Base-by-base conservation (phyloP, 2,888 invertebrate species). In the Tinea semifulvella region DNA sequence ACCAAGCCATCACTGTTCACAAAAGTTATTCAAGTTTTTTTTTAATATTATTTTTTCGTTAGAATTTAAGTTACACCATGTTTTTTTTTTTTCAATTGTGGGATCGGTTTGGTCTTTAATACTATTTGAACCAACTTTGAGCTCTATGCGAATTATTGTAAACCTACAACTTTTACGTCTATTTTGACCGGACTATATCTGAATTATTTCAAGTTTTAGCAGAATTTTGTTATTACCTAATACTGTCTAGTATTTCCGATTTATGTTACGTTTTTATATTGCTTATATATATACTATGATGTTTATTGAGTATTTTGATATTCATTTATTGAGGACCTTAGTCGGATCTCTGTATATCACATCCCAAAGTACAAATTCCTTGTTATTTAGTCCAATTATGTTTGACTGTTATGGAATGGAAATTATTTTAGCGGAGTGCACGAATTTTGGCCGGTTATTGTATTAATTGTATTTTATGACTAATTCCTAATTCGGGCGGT, bases 381-480 rank as follows among this genome's bases (percentile, higher is more conserved):
- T 81, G 82, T 82, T 82, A 80, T 82, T 81, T 82, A 82, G 81
- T 81, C 79, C 79, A 82, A 82, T 82, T 80, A 79, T 80, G 75
- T 79, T 80, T 80, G 66, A 74, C 69, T 79, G 80, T 80, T 79
- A 75, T 72, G 70, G 66, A 73, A 71, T 76, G 69, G 65, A 77
- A 77, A 79, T 79, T 77, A 75, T 71, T 79, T 77, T 77, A 76
- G 64, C 58, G n/a, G 31, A 43, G n/a, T 17, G 20, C 19, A 14
- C 22, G 40, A 14, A 10, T n/a, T 36, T n/a, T 28, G n/a, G 14
- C 31, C 36, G 17, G n/a, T n/a, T 36, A 36, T 18, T 36, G 36
- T 18, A 18, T 36, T 36, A 36, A 36, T 36, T 10, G 36, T 36
- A 17, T 36, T 36, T 36, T 36, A 18, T 36, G 7, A 36, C 36